Percentiles rank a stretch among this genome's conserved stretches.
Evolutionary conservation across 37 sponge, comb jelly and placozoan species (phyloP).

Genomic region (Geodia barretti): DNA sequence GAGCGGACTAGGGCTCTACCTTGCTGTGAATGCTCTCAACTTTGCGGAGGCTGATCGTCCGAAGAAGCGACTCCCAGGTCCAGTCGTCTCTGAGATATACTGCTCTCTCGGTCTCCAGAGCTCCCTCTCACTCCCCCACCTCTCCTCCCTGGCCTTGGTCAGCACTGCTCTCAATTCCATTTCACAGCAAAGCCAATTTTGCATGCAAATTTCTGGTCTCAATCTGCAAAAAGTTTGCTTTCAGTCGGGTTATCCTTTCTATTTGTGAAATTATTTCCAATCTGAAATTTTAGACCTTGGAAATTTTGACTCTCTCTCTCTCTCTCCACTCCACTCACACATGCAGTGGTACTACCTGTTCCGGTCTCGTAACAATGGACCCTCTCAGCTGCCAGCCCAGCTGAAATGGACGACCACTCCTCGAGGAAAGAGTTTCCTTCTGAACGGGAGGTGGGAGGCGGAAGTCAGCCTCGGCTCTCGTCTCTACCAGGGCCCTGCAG

Average conservation of each 20-base stretch:
- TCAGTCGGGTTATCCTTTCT: background rate
- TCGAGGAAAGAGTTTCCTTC: slow-evolving; percentile 39
- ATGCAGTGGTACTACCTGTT: slow-evolving; percentile 58
- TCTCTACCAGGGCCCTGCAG: slow-evolving; percentile 47
- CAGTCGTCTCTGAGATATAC: slow-evolving; percentile 45
- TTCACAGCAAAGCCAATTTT: no score
- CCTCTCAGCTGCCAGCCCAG: slow-evolving; percentile 8
- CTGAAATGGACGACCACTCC: slow-evolving; percentile 43
- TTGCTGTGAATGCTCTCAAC: slow-evolving; percentile 71
- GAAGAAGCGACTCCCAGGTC: slow-evolving; percentile 6
- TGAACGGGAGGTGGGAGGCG: slow-evolving; percentile 34
- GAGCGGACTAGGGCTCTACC: slow-evolving; percentile 48
- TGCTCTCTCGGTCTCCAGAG: slow-evolving; percentile 55
- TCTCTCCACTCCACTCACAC: background rate
- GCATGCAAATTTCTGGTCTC: no score
- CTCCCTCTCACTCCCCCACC: slow-evolving; percentile 45
- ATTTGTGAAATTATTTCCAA: background rate
- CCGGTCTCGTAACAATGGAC: slow-evolving; percentile 36
- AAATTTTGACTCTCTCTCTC: background rate
- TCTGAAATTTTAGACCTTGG: background rate
- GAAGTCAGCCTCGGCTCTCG: slow-evolving; percentile 40
- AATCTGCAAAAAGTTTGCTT: no score
- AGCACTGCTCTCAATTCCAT: background rate
- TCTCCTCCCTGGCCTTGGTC: slow-evolving; percentile 37
- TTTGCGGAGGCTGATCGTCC: slow-evolving; percentile 53